Conservation (phyloP, 2,113 vertebrate genomes). For the Carettochelys insculpta region DNA sequence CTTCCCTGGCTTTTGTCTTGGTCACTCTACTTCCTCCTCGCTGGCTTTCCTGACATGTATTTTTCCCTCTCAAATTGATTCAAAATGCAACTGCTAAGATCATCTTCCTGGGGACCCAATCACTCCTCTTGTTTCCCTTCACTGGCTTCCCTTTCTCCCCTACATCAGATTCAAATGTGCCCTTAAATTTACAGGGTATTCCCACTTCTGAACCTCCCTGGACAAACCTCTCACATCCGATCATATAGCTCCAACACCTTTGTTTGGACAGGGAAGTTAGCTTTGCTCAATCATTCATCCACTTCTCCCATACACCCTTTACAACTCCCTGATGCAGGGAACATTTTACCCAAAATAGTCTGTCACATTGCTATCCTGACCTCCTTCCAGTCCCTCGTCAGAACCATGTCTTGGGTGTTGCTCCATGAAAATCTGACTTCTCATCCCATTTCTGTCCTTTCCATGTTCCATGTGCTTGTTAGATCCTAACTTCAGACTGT, state of each 20-base stretch:
- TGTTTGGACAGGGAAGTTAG: background rate
- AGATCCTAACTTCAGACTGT: constrained; percentile 1
- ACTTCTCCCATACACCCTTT: background rate
- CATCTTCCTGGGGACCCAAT: background rate
- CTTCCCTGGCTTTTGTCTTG: background rate
- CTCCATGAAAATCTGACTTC: background rate
- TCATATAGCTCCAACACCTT: background rate
- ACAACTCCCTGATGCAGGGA: no score
- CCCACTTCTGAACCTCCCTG: background rate
- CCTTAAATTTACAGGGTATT: background rate
- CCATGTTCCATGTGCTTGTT: constrained; percentile 26
- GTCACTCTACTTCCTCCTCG: constrained; percentile 1
- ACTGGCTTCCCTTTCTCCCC: background rate
- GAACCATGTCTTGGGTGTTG: background rate
- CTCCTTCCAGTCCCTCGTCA: background rate
- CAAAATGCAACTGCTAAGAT: background rate
- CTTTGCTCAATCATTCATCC: background rate
- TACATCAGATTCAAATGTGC: background rate
- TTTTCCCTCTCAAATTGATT: background rate
- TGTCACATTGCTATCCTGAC: background rate
- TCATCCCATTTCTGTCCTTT: background rate
- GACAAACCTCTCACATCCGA: background rate
- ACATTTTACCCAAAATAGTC: background rate
- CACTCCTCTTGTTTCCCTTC: background rate
- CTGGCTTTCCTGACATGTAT: background rate